phyloP scores from a whole-genome alignment of 2,797 vertebrate species.

The Carduelis carduelis region DNA sequence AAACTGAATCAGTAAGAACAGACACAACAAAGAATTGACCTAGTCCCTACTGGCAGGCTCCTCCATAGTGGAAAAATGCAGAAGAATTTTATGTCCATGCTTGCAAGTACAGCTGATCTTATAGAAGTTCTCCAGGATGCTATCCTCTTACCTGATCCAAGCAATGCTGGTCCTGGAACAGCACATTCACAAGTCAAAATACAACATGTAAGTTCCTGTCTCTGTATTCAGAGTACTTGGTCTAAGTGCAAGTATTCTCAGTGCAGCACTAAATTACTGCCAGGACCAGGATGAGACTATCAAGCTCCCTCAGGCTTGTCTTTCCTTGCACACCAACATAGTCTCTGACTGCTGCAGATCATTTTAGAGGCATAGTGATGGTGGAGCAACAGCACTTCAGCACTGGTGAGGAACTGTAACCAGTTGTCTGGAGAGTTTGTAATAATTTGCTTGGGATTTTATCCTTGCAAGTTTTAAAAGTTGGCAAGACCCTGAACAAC shows the following conservation, averaged over 20 bases:
- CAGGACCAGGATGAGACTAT: not conserved
- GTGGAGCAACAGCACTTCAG: not conserved
- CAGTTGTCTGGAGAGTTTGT: not conserved
- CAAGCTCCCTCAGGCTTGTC: not conserved
- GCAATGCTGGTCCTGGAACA: not conserved
- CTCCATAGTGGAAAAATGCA: not conserved
- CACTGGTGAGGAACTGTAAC: accelerated
- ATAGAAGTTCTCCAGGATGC: not conserved
- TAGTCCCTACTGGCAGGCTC: not conserved
- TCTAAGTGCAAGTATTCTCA: not conserved
- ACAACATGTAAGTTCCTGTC: not conserved
- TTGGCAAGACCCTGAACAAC: not conserved
- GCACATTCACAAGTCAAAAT: not conserved
- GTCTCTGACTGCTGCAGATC: not conserved
- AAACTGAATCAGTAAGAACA: not conserved
- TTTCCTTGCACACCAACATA: not conserved
- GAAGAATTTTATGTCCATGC: not conserved
- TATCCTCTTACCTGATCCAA: not conserved
- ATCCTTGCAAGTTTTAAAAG: not conserved
- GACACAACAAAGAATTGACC: not conserved
- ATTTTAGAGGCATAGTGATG: not conserved
- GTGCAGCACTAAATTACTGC: not conserved
- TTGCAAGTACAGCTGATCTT: not conserved
- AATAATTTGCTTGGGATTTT: not conserved
- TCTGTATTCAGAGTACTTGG: not conserved